phyloP scores from a whole-genome alignment of 2,888 invertebrate genomes.

The Epirrhoe tristata region DNA sequence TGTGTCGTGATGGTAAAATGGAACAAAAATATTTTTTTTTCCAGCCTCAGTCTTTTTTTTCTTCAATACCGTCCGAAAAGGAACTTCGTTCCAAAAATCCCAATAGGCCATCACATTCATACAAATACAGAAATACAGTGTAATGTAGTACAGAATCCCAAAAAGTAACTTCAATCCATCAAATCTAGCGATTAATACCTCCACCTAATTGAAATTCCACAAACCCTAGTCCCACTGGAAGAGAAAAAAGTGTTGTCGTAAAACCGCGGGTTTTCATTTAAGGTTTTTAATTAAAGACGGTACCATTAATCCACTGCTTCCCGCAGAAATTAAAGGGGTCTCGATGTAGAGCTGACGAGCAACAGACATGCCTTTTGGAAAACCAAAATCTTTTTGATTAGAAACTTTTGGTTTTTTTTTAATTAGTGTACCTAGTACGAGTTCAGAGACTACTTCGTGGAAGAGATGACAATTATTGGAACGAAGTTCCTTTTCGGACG shows the following conservation, averaged over 20 bases:
- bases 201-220: slow-evolving; percentile 34
- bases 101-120: too few species aligned
- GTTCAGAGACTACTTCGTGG: too few species aligned
- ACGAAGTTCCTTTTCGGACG: too few species aligned
- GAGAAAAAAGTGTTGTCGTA: slow-evolving; percentile 58
- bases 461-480: too few species aligned
- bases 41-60: too few species aligned
- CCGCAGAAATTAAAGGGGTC: slow-evolving; percentile 66
- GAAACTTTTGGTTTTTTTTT: not conserved
- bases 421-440: not conserved
- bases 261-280: slow-evolving; percentile 67
- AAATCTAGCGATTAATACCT: slow-evolving; percentile 29
- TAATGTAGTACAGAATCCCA: not conserved
- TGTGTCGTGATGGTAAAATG: too few species aligned
- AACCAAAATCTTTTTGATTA: not conserved
- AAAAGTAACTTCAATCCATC: slow-evolving; percentile 9
- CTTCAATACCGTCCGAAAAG: too few species aligned
- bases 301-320: slow-evolving; percentile 72
- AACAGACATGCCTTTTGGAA: slow-evolving; percentile 27
- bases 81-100: too few species aligned
- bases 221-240: slow-evolving; percentile 20
- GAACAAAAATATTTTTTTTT: too few species aligned
- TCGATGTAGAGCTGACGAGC: slow-evolving; percentile 38
- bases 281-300: slow-evolving; percentile 76
- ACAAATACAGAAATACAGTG: not conserved